A percentile compares a stretch with the other conserved stretches of the same genome.
These are phyloP conservation scores for Limanda limanda DNA, from an alignment of 2,113 vertebrate genomes.

Conservation along the genomic window DNA sequence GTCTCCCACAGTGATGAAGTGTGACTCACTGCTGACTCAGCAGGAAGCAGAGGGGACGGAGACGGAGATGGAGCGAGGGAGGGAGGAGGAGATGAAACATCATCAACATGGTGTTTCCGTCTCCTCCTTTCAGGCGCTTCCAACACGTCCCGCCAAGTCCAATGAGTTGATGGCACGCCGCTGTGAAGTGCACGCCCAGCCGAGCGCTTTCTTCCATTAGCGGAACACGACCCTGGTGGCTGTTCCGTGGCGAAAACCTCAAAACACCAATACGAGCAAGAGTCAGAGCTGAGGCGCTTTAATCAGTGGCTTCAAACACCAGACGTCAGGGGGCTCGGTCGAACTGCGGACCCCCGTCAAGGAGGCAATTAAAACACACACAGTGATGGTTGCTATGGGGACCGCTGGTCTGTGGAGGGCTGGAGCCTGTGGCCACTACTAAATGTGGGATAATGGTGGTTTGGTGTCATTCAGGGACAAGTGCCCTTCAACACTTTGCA, in stretches of 20 bases:
- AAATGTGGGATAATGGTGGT: constrained; percentile 24
- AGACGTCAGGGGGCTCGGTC: constrained; percentile 24
- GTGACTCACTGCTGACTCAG: too few species aligned
- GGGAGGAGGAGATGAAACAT: neutral
- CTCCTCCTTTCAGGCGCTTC: constrained; percentile 6
- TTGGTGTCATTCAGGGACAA: constrained; percentile 14
- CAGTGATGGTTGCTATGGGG: constrained; percentile 50
- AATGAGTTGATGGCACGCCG: constrained; percentile 33
- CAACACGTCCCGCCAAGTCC: constrained; percentile 19
- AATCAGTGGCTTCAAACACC: constrained; percentile 50
- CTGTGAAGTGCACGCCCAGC: constrained; percentile 58
- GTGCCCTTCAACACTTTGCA: constrained; percentile 20
- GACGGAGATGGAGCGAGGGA: neutral
- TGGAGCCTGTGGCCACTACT: constrained; percentile 1
- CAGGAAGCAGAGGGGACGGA: neutral
- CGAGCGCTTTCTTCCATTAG: constrained; percentile 60
- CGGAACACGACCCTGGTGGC: constrained; percentile 38
- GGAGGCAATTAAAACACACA: constrained; percentile 49
- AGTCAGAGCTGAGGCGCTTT: constrained; percentile 52
- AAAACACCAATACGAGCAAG: constrained; percentile 42
- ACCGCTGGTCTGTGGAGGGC: constrained; percentile 10
- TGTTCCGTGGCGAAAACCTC: constrained; percentile 58
- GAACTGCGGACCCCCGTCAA: constrained; percentile 39
- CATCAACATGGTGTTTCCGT: neutral
- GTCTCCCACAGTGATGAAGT: neutral